Base-by-base conservation (phyloP, 2,888 invertebrate genomes). In the Ptilodon capucinus region DNA sequence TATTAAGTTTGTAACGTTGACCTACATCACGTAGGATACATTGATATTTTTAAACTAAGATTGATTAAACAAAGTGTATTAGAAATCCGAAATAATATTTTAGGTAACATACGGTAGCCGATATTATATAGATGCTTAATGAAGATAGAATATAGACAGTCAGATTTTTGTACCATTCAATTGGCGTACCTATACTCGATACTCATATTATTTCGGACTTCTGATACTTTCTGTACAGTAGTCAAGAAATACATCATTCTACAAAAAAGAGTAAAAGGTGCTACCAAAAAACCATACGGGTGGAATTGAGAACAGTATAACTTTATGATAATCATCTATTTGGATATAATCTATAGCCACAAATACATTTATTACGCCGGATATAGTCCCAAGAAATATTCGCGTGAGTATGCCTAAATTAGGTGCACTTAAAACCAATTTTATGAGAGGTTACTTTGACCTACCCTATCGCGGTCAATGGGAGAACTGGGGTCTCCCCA, bases 361-460 rank as follows among this genome's bases (percentile, higher is more conserved):
- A 28, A 28, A 2, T 11, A 4, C n/a, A n/a, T 28, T n/a, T n/a
- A n/a, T n/a, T n/a, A 28, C n/a, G 4, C n/a, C 3, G 11, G 25
- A 28, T n/a, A 9, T 9, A 25, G 25, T 2, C 8, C 28, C n/a
- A 2, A n/a, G n/a, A 28, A 25, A 25, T 8, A 9, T 9, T 11
- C 2, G 3, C 47, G 41, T 38, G 46, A 46, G 42, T 46, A 46
- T 44, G 44, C 45, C 44, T 48, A 38, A 54, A 47, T 9, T 19
- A 16, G 25, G 14, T 21, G 21, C 23, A 16, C 14, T 13, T 40
- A 40, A 40, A 16, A 18, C 21, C 13, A 67, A 69, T 71, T 81
- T 78, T 74, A 79, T 55, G 68, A 68, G 61, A 63, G 68, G 68
- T 63, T 56, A 64, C 46, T 63, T 50, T 67, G 70, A 61, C 64